These are phyloP conservation scores for Rotaria sp. DNA, from an alignment of 2,888 invertebrate species.

Conservation along the genomic window DNA sequence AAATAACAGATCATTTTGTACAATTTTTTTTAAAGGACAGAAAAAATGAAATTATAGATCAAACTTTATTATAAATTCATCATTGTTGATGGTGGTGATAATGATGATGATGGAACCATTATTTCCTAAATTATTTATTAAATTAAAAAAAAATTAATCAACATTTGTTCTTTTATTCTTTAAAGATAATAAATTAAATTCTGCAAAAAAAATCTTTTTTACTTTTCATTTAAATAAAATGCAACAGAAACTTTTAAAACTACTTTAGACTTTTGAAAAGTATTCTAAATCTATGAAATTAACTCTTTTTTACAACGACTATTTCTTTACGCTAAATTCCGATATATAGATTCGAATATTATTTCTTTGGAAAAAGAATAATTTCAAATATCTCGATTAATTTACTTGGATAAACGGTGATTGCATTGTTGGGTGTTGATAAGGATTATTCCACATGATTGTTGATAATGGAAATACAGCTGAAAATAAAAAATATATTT, in stretches of 20 bases:
- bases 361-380: too few relatives aligned
- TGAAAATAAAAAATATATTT: neutral
- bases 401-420: neutral
- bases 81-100: neutral
- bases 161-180: too few relatives aligned
- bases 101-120: neutral
- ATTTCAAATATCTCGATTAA: neutral
- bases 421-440: neutral
- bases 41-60: neutral
- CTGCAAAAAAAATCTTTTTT: too few relatives aligned
- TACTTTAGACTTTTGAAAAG: too few relatives aligned
- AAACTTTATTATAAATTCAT: neutral
- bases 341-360: too few relatives aligned
- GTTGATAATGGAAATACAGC: neutral
- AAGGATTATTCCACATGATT: neutral
- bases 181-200: too few relatives aligned
- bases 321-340: too few relatives aligned
- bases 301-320: too few relatives aligned
- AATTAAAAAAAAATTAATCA: too few relatives aligned
- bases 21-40: neutral
- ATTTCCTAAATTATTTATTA: neutral
- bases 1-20: conserved; percentile 14
- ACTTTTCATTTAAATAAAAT: neutral
- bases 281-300: too few relatives aligned
- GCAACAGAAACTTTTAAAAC: neutral